phyloP scores from a whole-genome alignment of 2,888 invertebrate genomes.

The Entomobrya multifasciata region DNA sequence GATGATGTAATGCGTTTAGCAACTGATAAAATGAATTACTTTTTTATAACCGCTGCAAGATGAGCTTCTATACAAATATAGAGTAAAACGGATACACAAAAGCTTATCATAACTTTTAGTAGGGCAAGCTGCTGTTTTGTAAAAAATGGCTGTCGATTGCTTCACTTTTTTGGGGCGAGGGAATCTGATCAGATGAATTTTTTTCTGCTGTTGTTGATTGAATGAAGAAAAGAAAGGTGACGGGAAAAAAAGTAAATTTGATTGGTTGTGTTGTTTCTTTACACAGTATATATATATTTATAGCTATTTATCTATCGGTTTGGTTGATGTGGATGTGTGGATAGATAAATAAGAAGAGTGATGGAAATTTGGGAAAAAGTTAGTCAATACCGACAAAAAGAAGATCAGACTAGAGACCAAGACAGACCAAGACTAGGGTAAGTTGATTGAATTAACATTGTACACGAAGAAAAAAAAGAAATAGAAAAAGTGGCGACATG shows the following conservation, averaged over 20 bases:
- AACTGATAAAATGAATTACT: constrained; percentile 22
- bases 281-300: not conserved
- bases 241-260: constrained; percentile 23
- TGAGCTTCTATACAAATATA: not conserved
- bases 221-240: constrained; percentile 23
- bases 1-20: constrained; percentile 15
- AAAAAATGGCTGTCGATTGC: constrained; percentile 24
- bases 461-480: constrained; percentile 7
- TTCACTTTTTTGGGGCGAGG: not conserved
- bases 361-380: constrained; percentile 38
- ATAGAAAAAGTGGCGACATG: not conserved
- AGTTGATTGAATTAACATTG: constrained; percentile 62
- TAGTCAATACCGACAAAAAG: constrained; percentile 31
- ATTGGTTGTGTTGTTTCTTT: constrained; percentile 1
- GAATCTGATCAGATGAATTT: not conserved
- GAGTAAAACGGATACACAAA: not conserved
- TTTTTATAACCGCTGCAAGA: not conserved
- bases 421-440: not conserved
- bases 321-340: no score
- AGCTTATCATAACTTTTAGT: not conserved
- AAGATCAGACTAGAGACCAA: no score
- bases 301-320: not conserved
- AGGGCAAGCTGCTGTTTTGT: not conserved
- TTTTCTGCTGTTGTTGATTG: constrained; percentile 4
- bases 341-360: not conserved